Conservation (phyloP, 2,113 vertebrate genomes). For the Chaetorhynchus papuensis region DNA sequence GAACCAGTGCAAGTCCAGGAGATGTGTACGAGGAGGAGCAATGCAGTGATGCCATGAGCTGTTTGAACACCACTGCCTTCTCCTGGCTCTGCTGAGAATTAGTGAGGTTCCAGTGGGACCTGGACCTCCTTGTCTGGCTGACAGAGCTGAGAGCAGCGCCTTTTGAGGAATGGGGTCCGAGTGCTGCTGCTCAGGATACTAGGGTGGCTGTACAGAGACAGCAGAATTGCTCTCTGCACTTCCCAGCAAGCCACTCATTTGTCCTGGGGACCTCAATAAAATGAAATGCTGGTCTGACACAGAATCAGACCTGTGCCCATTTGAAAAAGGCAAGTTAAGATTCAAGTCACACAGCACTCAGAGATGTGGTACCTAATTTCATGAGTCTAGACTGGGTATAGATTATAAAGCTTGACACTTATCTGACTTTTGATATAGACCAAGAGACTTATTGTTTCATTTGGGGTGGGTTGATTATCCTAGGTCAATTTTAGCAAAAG, state of each 20-base stretch:
- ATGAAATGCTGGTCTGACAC: neutral
- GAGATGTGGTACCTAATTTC: neutral
- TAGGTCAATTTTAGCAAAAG: neutral
- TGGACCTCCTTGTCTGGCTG: neutral
- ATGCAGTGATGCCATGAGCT: neutral
- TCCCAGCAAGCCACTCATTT: neutral
- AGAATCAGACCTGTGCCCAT: neutral
- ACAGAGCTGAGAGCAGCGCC: neutral
- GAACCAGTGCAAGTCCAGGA: neutral
- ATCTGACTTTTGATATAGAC: neutral
- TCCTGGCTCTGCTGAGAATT: neutral
- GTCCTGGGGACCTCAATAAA: neutral
- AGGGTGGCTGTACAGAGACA: neutral
- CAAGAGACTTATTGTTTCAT: neutral
- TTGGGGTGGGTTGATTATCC: neutral
- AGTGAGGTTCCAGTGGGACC: neutral
- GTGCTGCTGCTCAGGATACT: neutral
- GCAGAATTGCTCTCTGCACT: neutral
- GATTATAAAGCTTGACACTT: neutral
- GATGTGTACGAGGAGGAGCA: neutral
- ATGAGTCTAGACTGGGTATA: neutral
- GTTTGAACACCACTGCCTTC: neutral
- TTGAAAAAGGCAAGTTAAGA: neutral
- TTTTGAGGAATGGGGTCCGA: fast-evolving
- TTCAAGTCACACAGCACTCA: neutral